phyloP scores from a whole-genome alignment of 2,113 vertebrate species.

The Hoplias malabaricus region DNA sequence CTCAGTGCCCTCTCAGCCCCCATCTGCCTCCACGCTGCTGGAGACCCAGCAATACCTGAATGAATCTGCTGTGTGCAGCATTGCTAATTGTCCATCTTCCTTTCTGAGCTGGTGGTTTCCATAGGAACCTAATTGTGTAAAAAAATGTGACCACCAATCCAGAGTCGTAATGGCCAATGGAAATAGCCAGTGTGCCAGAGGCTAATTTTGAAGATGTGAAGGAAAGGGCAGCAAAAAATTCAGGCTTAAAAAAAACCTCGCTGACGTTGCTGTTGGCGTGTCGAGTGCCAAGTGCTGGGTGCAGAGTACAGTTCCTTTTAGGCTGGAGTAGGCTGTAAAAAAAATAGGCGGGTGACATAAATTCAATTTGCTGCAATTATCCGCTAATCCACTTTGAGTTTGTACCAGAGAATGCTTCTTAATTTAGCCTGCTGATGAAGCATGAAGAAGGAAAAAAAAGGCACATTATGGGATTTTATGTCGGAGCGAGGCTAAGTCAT shows the following conservation, averaged over 20 bases:
- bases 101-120: conserved; percentile 33
- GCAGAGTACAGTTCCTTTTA: neutral
- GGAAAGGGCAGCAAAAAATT: neutral
- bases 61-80: neutral
- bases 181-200: neutral
- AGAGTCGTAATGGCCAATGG: conserved; percentile 5
- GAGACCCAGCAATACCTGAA: neutral
- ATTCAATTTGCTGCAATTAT: neutral
- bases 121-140: conserved; percentile 47
- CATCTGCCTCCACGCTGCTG: neutral
- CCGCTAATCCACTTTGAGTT: neutral
- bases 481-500: conserved; percentile 47
- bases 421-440: conserved; percentile 39
- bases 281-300: no score
- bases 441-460: conserved; percentile 20
- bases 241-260: neutral
- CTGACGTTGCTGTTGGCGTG: neutral
- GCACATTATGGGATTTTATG: conserved; percentile 19
- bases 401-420: conserved; percentile 16
- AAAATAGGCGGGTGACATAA: neutral
- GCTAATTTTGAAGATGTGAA: conserved; percentile 15
- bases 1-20: neutral
- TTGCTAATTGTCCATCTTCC: neutral
- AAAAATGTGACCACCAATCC: conserved; percentile 21
- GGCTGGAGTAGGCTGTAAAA: neutral